A percentile compares a stretch with the other conserved stretches of the same genome.
Evolutionary conservation across 2,888 invertebrate species (phyloP).

Genomic region (Altica lythri): DNA sequence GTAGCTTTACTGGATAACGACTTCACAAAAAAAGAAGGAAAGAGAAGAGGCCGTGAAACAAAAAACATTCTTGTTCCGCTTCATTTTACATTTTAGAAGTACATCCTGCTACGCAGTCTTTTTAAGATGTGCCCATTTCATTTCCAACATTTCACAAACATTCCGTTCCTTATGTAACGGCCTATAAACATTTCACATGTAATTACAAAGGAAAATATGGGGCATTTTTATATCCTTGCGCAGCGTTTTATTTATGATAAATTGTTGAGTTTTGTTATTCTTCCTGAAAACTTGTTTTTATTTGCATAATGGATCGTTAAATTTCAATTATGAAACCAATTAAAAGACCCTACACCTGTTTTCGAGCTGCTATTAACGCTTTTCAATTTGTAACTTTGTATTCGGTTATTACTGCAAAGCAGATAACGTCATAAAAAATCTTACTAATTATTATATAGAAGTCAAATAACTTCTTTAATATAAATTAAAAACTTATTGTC

Average conservation of each 20-base stretch:
- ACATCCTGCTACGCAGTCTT: slow-evolving; percentile 1
- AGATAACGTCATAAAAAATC: too few relatives aligned
- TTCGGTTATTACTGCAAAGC: not conserved
- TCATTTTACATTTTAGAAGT: slow-evolving; percentile 11
- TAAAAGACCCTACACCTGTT: slow-evolving; percentile 21
- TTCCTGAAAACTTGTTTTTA: slow-evolving; percentile 9
- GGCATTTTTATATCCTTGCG: not conserved
- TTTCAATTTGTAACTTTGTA: not conserved
- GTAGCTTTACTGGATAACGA: slow-evolving; percentile 11
- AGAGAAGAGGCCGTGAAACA: slow-evolving; percentile 2
- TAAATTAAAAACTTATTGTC: too few relatives aligned
- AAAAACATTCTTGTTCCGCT: slow-evolving; percentile 17
- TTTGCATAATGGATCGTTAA: slow-evolving; percentile 20
- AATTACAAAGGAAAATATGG: slow-evolving; percentile 5
- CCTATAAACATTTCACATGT: slow-evolving; percentile 2
- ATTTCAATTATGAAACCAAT: slow-evolving; percentile 22
- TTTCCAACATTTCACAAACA: slow-evolving; percentile 3
- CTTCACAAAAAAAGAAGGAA: slow-evolving; percentile 13
- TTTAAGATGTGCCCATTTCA: not conserved
- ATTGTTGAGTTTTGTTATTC: slow-evolving; percentile 13
- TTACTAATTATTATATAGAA: too few relatives aligned
- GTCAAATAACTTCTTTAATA: too few relatives aligned
- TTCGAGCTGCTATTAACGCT: slow-evolving; percentile 6
- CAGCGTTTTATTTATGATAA: slow-evolving; percentile 7
- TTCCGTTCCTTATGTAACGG: not conserved